Conservation (phyloP, 2,888 invertebrate species). For the Dilophus febrilis region DNA sequence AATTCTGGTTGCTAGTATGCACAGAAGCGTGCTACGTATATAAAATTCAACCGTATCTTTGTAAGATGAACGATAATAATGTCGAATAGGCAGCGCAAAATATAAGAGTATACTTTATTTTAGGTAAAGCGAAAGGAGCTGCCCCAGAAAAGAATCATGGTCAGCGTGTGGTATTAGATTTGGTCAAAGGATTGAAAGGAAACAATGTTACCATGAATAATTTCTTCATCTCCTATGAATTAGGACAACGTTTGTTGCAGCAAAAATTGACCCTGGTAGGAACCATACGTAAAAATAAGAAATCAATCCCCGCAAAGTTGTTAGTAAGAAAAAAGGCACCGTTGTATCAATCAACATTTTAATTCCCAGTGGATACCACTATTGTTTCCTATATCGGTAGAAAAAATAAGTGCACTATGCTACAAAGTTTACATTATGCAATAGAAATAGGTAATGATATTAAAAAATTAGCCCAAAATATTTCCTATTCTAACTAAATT, state of each 20-base stretch:
- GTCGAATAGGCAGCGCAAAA: no score
- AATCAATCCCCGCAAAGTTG: constrained; percentile 7
- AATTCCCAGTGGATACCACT: background rate
- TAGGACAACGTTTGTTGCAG: constrained; percentile 6
- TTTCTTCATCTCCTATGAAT: constrained; percentile 5
- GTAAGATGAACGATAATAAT: no score
- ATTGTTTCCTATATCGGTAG: background rate
- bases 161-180: constrained; percentile 3
- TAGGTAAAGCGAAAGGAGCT: constrained; percentile 5
- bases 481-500: no score
- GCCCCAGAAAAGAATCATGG: constrained; percentile 6
- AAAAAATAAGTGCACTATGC: background rate
- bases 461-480: no score
- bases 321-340: constrained; percentile 4
- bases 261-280: constrained; percentile 7
- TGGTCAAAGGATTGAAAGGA: background rate
- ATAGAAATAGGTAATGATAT: no score
- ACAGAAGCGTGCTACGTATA: constrained; percentile 6
- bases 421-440: no score
- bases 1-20: constrained; percentile 6
- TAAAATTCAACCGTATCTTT: constrained; percentile 9
- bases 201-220: constrained; percentile 6
- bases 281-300: constrained; percentile 9
- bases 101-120: no score
- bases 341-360: background rate